A percentile compares a stretch with the other conserved stretches of the same genome.
phyloP scores from a whole-genome alignment of 1,140 invertebrate genomes.

The Helicoverpa armigera region DNA sequence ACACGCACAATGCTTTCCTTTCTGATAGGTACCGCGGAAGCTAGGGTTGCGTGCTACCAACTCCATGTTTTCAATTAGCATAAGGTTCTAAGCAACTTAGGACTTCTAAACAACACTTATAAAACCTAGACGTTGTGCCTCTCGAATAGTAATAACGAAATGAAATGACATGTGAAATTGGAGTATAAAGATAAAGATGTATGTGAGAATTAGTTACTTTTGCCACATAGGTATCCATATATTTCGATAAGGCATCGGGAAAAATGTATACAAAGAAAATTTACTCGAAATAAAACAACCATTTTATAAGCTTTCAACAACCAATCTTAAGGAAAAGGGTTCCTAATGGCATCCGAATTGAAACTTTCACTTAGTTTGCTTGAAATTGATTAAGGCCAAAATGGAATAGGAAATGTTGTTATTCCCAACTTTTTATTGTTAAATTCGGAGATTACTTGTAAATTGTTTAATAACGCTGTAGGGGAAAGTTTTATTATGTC shows the following conservation, averaged over 20 bases:
- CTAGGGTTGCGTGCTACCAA: neutral
- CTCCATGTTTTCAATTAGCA: slow-evolving; percentile 20
- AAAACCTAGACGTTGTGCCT: neutral
- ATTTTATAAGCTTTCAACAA: slow-evolving; percentile 49
- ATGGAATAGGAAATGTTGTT: slow-evolving; percentile 53
- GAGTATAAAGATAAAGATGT: no score
- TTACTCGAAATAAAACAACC: slow-evolving; percentile 25
- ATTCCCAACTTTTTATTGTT: slow-evolving; percentile 49
- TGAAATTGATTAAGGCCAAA: slow-evolving; percentile 68
- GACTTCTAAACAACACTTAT: slow-evolving; percentile 2
- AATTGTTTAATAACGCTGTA: slow-evolving; percentile 28
- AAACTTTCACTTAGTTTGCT: slow-evolving; percentile 67
- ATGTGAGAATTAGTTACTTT: neutral
- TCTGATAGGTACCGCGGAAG: slow-evolving; percentile 7
- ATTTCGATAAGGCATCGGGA: neutral
- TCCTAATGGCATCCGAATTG: slow-evolving; percentile 62
- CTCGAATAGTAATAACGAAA: neutral
- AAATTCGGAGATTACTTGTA: neutral
- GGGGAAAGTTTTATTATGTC: neutral
- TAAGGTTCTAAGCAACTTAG: slow-evolving; percentile 3
- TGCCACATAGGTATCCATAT: neutral
- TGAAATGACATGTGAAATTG: neutral
- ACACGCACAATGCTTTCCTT: neutral
- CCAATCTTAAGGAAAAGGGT: slow-evolving; percentile 44
- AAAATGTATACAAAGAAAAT: neutral